Conservation (phyloP, 2,888 invertebrate species). For the Chrysodeixis includens region DNA sequence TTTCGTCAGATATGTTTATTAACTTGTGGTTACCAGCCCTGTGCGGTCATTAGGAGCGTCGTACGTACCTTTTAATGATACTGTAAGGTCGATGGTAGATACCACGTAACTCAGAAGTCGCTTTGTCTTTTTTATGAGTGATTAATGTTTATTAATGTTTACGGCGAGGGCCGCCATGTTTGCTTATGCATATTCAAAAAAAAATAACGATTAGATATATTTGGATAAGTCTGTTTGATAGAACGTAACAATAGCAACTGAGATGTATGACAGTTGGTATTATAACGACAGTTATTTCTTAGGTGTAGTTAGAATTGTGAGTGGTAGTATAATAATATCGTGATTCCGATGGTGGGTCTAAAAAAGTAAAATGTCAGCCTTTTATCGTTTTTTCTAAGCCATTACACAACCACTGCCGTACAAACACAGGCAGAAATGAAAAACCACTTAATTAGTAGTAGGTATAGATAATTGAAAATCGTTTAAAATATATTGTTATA, state of each 20-base stretch:
- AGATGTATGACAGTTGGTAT: background rate
- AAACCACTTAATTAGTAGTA: too few relatives aligned
- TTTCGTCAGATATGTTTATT: background rate
- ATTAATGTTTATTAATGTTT: conserved; percentile 78
- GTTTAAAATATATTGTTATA: too few relatives aligned
- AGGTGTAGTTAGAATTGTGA: background rate
- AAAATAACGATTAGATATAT: conserved; percentile 63
- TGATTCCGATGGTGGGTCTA: too few relatives aligned
- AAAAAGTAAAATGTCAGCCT: too few relatives aligned
- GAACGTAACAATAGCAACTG: conserved; percentile 60
- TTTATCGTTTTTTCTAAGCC: too few relatives aligned
- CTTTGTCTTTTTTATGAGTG: conserved; percentile 89
- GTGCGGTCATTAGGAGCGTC: conserved; percentile 74
- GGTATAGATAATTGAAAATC: too few relatives aligned
- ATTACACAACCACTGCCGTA: too few relatives aligned
- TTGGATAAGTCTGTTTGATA: conserved; percentile 60
- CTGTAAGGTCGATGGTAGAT: conserved; percentile 81
- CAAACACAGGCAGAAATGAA: too few relatives aligned
- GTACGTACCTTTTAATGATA: conserved; percentile 75
- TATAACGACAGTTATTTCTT: background rate
- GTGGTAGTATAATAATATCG: too few relatives aligned
- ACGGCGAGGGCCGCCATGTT: conserved; percentile 68
- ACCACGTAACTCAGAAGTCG: conserved; percentile 72
- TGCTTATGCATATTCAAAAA: conserved; percentile 79
- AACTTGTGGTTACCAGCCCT: conserved; percentile 44